Base-by-base conservation (phyloP, 2,797 vertebrate species). In the Steatocranus sp. region DNA sequence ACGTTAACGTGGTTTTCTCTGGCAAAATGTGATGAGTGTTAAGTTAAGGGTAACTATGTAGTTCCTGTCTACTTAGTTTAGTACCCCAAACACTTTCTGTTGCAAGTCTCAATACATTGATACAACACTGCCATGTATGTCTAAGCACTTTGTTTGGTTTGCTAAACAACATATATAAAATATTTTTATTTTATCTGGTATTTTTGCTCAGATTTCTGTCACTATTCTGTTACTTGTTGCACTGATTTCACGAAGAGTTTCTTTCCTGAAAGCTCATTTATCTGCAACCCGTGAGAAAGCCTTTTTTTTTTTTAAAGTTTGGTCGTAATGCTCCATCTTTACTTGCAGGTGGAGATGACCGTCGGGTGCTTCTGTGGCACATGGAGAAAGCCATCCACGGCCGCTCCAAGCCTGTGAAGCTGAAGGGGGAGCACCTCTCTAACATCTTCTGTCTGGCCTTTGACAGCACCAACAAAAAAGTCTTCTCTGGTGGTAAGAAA, bases 401-500 rank as follows among this genome's bases (percentile, higher is more conserved):
- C 20, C 97, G 96, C 78, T 96, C 98, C 81, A 98, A 98, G 87
- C 98, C 99, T 7, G 90, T 98, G 86, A 98, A 98, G 56, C 96
- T 99, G 92, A 99, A 99, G 94, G 98, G 99, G 20, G 98, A 99
- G 43, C 99, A 99, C 91, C 97, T 99, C 87, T 99, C 99, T 58
- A 99, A 99, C 91, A 99, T 99, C 93, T 99, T 99, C 95, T 99
- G 99, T 87, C 94, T 99, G n/a, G 98, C 99, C 79, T 99, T 99
- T 87, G 98, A 99, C 96, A 99, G 98, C 89, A 97, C 97, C 58
- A 99, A 99, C 94, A 98, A 94, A 3, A 98, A 96, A 89, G 97
- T 99, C 58, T 99, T 99, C 93, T 99, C 99, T 89, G 99, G 98
- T 85, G 98, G 99, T 99, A 93, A 96, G 95, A 73, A 48, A 48